A percentile compares a stretch with the other conserved stretches of the same genome.
Conservation (phyloP, 64 coral and sea anemone species). For the Cladopsammia gracilis region DNA sequence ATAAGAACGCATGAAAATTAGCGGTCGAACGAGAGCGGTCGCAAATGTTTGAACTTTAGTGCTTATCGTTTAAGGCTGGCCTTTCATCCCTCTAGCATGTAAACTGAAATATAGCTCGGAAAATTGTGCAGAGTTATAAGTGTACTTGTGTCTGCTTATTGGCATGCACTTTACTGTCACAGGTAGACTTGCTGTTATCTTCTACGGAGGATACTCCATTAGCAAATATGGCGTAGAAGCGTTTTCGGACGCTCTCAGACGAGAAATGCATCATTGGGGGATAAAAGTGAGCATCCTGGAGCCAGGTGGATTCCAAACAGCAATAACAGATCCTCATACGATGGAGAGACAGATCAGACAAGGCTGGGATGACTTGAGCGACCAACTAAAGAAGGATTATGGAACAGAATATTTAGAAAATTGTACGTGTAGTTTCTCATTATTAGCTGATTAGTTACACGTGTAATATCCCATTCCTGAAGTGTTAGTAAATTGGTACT, state of each 20-base stretch:
- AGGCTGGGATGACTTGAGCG: not conserved
- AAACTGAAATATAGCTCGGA: too few relatives aligned
- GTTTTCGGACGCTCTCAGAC: conserved; percentile 20
- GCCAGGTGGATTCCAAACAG: conserved; percentile 6
- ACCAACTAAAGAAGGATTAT: conserved; percentile 1
- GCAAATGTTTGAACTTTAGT: too few relatives aligned
- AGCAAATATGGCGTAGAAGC: conserved; percentile 13
- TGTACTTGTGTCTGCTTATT: not conserved
- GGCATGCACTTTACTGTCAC: too few relatives aligned
- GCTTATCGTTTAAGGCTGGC: too few relatives aligned
- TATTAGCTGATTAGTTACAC: too few relatives aligned
- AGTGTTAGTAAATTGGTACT: too few relatives aligned
- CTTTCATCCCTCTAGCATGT: too few relatives aligned
- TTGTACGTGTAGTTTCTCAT: not conserved
- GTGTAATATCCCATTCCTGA: too few relatives aligned
- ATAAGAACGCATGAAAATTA: too few relatives aligned
- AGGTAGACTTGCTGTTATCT: not conserved
- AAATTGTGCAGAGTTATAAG: too few relatives aligned
- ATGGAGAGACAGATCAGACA: not conserved
- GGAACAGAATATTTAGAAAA: not conserved
- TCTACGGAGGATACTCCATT: not conserved
- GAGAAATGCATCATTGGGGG: conserved; percentile 11
- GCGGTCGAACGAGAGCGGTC: too few relatives aligned
- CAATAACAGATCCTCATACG: too few relatives aligned
- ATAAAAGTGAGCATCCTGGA: conserved; percentile 21